Base-by-base conservation (phyloP, 2,113 vertebrate species). In the Boleophthalmus pectinirostris region DNA sequence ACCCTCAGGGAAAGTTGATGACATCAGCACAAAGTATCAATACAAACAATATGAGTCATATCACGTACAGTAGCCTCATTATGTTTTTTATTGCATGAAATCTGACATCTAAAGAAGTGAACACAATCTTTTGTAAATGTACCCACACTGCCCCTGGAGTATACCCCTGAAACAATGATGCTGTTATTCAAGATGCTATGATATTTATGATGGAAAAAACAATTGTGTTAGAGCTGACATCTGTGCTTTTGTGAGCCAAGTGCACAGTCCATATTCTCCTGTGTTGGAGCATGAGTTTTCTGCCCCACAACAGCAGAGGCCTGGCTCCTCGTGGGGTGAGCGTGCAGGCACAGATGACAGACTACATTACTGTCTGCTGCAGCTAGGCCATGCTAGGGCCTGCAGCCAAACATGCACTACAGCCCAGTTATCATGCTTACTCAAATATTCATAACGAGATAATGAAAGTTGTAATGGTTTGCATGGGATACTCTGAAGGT, bases 331-430 rank as follows among this genome's bases (percentile, higher is more conserved):
- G 77, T 89, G 88, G 85, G 85, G 79, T 35, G 86, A 90, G 85
- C 83, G 73, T 88, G 87, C 85, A 87, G 91, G 89, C 85, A 91
- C 88, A 93, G 92, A 86, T 94, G 93, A 94, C 92, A 92, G 82
- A 86, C 87, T 81, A 45, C 85, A 91, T 93, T 92, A 93, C 80
- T 81, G 89, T 87, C 82, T 84, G 87, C 75, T 89, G 85, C 87
- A 88, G 90, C 84, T 76, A 89, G 92, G 89, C 85, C 91, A 89
- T 87, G 91, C 85, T 76, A 56, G 75, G 89, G 89, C 91, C 91
- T 81, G 75, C 83, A 88, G 89, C 87, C 85, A 87, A 79, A 84
- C 85, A 80, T 25, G 75, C 89, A 81, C 83, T 79, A 82, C 88
- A 87, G 85, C 87, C 88, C 88, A 90, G 88, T 87, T 87, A 85